Percentiles rank a stretch among this genome's conserved stretches.
phyloP scores from a whole-genome alignment of 2,113 vertebrate species.

The Fukomys damarensis region DNA sequence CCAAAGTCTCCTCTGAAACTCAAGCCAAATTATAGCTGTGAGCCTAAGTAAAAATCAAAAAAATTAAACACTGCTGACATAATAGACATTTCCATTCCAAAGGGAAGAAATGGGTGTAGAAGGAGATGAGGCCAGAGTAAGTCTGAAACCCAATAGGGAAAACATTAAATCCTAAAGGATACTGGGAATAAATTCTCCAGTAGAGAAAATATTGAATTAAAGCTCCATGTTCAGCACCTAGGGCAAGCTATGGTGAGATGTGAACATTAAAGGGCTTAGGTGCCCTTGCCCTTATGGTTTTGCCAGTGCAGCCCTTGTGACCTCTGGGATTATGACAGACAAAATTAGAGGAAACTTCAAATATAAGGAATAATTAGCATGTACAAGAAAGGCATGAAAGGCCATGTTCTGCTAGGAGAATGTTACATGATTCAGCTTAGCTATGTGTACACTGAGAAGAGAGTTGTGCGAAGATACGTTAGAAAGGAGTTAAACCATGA shows the following conservation, averaged over 20 bases:
- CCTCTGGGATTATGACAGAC: not conserved
- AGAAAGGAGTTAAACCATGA: not conserved
- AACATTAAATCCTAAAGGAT: not conserved
- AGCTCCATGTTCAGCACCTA: not conserved
- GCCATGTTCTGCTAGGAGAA: not conserved
- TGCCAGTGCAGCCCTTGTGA: not conserved
- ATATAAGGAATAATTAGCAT: not conserved
- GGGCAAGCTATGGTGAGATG: not conserved
- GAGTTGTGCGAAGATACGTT: not conserved
- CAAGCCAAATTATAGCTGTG: not conserved
- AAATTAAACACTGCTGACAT: not conserved
- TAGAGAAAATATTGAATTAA: not conserved
- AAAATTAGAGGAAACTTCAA: not conserved
- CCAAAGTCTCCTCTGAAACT: not conserved
- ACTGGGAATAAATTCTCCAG: not conserved
- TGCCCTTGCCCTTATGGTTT: not conserved
- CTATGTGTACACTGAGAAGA: not conserved
- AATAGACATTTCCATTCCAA: not conserved
- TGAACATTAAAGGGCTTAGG: not conserved
- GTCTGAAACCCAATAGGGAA: not conserved
- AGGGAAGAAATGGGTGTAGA: not conserved
- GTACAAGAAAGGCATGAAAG: not conserved
- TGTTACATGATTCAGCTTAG: not conserved
- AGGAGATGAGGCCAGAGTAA: not conserved
- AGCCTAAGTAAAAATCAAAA: not conserved